A percentile compares a stretch with the other conserved stretches of the same genome.
Evolutionary conservation across 2,888 invertebrate species (phyloP).

Genomic region (Syrphus vitripennis): DNA sequence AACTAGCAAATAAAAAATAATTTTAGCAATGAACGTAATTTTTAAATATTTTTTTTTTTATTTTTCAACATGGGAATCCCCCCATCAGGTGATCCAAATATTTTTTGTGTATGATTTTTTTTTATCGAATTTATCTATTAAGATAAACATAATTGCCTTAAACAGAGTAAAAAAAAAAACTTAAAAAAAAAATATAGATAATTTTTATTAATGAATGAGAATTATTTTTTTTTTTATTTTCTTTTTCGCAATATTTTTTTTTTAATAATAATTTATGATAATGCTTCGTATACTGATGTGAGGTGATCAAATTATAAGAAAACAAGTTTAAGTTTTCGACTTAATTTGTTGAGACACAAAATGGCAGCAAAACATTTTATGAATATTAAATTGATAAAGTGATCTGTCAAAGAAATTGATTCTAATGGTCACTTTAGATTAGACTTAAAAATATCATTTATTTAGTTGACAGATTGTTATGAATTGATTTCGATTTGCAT

Average conservation of each 20-base stretch:
- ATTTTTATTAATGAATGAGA: neutral
- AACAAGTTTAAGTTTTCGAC: neutral
- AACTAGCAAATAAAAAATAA: neutral
- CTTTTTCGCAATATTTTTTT: neutral
- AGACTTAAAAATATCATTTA: neutral
- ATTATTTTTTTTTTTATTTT: neutral
- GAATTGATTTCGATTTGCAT: neutral
- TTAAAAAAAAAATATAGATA: neutral
- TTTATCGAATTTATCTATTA: neutral
- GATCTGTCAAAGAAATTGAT: conserved; percentile 10
- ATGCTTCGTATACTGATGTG: neutral
- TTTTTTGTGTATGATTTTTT: neutral
- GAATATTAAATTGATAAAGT: neutral
- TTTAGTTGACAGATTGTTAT: neutral
- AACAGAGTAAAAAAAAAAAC: neutral
- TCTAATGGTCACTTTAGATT: neutral
- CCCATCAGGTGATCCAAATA: neutral
- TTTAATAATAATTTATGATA: neutral
- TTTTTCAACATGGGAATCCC: neutral
- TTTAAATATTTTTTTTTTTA: too few relatives aligned
- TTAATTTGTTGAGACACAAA: neutral
- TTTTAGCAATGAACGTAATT: neutral
- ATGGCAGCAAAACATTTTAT: neutral
- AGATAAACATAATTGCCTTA: neutral
- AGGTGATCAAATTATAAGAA: neutral